These are phyloP conservation scores for Mastacembelus armatus DNA, from an alignment of 2,797 vertebrate species.

Conservation along the genomic window DNA sequence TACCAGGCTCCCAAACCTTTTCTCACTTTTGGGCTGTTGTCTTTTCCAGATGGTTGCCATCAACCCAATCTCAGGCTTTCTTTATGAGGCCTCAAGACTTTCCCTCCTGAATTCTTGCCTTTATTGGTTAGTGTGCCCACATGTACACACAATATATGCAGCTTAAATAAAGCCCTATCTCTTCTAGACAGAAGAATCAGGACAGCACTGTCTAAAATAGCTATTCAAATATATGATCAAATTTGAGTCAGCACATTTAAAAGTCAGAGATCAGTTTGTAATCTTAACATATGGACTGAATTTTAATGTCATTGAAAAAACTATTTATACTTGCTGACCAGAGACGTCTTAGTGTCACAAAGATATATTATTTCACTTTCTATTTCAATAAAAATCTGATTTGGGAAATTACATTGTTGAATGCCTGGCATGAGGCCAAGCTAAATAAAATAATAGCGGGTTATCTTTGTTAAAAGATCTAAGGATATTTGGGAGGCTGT, in stretches of 20 bases:
- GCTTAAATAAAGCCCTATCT: slow-evolving; percentile 27
- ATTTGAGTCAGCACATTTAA: slow-evolving; percentile 22
- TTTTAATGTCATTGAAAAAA: too few relatives aligned
- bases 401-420: background rate
- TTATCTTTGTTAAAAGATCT: slow-evolving; percentile 17
- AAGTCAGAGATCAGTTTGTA: slow-evolving; percentile 11
- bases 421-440: background rate
- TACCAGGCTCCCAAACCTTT: slow-evolving; percentile 7
- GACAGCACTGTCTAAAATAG: background rate
- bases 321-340: too few relatives aligned
- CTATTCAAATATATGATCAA: slow-evolving; percentile 17
- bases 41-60: slow-evolving; percentile 65
- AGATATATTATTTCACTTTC: background rate
- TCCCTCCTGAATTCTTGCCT: slow-evolving; percentile 64
- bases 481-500: slow-evolving; percentile 2
- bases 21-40: slow-evolving; percentile 25
- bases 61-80: slow-evolving; percentile 30
- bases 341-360: too few relatives aligned
- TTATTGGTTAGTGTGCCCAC: slow-evolving; percentile 54
- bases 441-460: slow-evolving; percentile 20
- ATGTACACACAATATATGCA: slow-evolving; percentile 26
- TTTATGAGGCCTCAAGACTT: slow-evolving; percentile 53
- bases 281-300: slow-evolving; percentile 6
- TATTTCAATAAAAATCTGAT: slow-evolving; percentile 8
- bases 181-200: background rate